Evolutionary conservation across 2,888 invertebrate species (phyloP).

Genomic region (Tetanocera ferruginea): DNA sequence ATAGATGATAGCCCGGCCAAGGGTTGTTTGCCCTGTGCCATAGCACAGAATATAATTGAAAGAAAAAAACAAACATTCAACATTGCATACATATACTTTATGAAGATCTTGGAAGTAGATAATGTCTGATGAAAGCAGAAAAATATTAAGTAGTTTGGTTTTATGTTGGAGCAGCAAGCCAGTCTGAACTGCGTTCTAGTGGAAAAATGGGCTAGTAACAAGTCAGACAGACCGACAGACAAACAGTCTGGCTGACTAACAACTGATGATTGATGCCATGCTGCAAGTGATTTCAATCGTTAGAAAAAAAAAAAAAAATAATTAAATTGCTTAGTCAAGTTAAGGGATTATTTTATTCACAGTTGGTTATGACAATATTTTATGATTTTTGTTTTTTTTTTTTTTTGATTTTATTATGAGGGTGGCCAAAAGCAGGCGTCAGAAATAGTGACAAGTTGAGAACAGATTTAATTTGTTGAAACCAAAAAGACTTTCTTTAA

Average conservation of each 20-base stretch:
- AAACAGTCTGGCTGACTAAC: neutral
- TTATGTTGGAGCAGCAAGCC: too few relatives aligned
- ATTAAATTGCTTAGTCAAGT: neutral
- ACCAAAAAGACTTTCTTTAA: too few relatives aligned
- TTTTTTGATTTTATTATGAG: neutral
- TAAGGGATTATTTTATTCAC: neutral
- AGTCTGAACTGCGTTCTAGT: neutral
- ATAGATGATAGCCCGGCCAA: neutral
- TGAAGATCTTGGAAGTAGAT: conserved; percentile 56
- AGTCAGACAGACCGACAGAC: neutral
- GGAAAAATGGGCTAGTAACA: neutral
- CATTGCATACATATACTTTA: conserved; percentile 2
- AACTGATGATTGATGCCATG: conserved; percentile 65
- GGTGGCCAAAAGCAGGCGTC: neutral
- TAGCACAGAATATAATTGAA: neutral
- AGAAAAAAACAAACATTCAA: neutral
- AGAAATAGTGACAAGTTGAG: too few relatives aligned
- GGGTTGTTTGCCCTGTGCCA: neutral
- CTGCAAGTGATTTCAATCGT: conserved; percentile 65
- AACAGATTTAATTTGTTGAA: too few relatives aligned
- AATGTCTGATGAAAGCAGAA: conserved; percentile 43
- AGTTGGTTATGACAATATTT: neutral
- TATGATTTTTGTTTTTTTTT: neutral
- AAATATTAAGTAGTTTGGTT: neutral
- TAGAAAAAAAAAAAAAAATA: neutral